These are phyloP conservation scores for Agrochola circellaris DNA, from an alignment of 2,888 invertebrate species.

Conservation along the genomic window DNA sequence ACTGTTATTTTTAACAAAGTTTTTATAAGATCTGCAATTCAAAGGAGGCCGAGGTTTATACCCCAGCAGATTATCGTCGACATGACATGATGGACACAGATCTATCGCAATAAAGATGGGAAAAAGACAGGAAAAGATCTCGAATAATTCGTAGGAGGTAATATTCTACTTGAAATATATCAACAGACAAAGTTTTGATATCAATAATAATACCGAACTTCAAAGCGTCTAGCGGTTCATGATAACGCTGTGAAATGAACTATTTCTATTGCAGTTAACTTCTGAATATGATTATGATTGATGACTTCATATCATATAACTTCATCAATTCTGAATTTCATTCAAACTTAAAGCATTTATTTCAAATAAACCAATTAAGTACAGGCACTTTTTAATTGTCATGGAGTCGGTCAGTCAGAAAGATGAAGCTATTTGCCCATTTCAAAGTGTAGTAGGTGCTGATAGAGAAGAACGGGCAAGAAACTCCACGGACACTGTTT, in stretches of 20 bases:
- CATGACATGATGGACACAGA: not conserved
- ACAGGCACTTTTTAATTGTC: too few relatives aligned
- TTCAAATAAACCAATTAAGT: too few relatives aligned
- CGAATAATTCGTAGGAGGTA: not conserved
- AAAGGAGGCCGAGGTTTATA: constrained; percentile 42
- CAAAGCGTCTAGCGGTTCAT: not conserved
- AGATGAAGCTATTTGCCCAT: too few relatives aligned
- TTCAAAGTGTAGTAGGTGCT: too few relatives aligned
- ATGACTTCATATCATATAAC: too few relatives aligned
- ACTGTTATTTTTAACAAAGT: constrained; percentile 75
- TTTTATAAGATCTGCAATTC: constrained; percentile 60
- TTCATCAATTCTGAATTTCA: not conserved
- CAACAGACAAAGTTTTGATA: constrained; percentile 1
- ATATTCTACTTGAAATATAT: not conserved
- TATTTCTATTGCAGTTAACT: not conserved
- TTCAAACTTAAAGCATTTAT: too few relatives aligned
- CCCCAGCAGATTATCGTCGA: constrained; percentile 28
- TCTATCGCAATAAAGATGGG: not conserved
- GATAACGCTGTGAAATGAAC: not conserved
- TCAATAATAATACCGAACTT: not conserved
- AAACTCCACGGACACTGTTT: too few relatives aligned
- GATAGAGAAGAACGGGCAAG: too few relatives aligned
- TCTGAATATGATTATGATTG: not conserved
- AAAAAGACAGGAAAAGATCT: not conserved
- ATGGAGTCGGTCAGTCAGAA: too few relatives aligned